phyloP scores from a whole-genome alignment of 2,113 vertebrate species.

The Grammomys surdaster region DNA sequence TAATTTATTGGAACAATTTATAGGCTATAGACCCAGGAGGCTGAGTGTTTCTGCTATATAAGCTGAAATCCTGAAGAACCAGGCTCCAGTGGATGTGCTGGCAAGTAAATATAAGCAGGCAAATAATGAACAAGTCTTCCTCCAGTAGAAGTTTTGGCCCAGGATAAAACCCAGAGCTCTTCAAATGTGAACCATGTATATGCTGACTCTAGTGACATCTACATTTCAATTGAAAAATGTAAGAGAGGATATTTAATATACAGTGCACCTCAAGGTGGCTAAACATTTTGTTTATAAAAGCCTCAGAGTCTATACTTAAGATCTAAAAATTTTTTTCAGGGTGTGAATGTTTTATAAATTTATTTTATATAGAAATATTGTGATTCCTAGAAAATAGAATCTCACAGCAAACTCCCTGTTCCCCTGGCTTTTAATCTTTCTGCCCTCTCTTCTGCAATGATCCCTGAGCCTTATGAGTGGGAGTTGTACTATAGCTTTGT shows the following conservation, averaged over 20 bases:
- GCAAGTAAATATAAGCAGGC: too few species aligned
- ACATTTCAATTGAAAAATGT: background rate
- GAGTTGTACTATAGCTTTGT: background rate
- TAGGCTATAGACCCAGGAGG: too few species aligned
- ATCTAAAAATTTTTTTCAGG: background rate
- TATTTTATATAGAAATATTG: background rate
- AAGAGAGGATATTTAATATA: background rate
- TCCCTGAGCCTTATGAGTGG: background rate
- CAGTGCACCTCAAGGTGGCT: background rate
- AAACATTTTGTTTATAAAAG: conserved; percentile 27
- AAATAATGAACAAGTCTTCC: too few species aligned
- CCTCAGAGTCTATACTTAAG: background rate
- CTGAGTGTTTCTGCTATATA: too few species aligned
- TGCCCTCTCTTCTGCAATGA: background rate
- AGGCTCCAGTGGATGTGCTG: too few species aligned
- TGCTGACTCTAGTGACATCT: background rate
- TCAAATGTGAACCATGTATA: background rate
- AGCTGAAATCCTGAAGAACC: too few species aligned
- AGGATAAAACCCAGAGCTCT: background rate
- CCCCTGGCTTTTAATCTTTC: background rate
- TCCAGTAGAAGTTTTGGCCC: too few species aligned
- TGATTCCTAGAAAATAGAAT: background rate
- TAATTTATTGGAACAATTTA: too few species aligned
- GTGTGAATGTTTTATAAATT: background rate
- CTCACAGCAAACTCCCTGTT: background rate